Conservation (phyloP, 2,888 invertebrate genomes). For the Patella pellucida region DNA sequence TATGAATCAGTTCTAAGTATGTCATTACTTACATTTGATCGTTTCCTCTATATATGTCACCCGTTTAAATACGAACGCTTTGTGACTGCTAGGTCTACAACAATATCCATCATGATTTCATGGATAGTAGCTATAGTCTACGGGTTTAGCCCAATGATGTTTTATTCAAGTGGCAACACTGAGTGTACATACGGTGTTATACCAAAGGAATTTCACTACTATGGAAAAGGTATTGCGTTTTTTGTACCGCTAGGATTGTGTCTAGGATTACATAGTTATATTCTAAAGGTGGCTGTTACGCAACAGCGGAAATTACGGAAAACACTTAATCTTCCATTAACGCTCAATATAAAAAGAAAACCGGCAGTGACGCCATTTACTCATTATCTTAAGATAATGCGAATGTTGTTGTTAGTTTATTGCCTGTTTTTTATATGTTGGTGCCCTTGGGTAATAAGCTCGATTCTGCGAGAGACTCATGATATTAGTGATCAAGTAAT, state of each 20-base stretch:
- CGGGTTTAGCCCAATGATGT: slow-evolving; percentile 4
- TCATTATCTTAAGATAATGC: neutral
- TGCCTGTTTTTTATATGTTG: slow-evolving; percentile 7
- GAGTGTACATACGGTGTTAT: slow-evolving; percentile 2
- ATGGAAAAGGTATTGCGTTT: neutral
- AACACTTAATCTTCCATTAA: neutral
- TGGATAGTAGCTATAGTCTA: slow-evolving; percentile 1
- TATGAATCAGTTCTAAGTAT: slow-evolving; percentile 2
- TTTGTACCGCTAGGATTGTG: neutral
- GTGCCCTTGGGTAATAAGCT: slow-evolving; percentile 4
- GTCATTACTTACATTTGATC: neutral
- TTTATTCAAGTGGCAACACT: neutral
- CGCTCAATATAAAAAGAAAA: neutral
- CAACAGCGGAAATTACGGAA: slow-evolving; percentile 1
- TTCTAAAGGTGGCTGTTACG: neutral
- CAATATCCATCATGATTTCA: neutral
- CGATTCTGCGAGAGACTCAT: neutral
- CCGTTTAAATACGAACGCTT: neutral
- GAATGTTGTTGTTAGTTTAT: neutral
- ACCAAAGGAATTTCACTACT: slow-evolving; percentile 1
- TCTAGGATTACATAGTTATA: slow-evolving; percentile 1
- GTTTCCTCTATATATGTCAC: slow-evolving; percentile 1
- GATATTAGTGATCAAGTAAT: neutral
- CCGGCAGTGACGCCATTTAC: neutral
- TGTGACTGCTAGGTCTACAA: slow-evolving; percentile 1